A percentile compares a stretch with the other conserved stretches of the same genome.
These are phyloP conservation scores for Stenoptilia bipunctidactyla DNA, from an alignment of 2,888 invertebrate genomes.

Conservation along the genomic window DNA sequence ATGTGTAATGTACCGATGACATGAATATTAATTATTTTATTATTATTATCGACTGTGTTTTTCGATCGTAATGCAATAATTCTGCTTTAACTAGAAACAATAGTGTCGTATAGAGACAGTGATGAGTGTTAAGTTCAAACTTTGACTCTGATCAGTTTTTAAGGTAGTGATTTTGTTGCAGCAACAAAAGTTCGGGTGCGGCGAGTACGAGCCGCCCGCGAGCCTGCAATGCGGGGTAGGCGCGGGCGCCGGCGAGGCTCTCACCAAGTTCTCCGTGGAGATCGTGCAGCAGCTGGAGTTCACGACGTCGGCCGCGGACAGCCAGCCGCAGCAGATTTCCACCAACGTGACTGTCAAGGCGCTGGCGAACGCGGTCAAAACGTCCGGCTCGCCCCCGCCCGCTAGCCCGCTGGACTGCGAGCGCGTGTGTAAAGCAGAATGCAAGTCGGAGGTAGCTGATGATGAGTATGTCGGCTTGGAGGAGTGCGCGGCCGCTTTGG, in stretches of 20 bases:
- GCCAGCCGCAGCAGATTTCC: slow-evolving; percentile 90
- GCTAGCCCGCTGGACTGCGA: slow-evolving; percentile 83
- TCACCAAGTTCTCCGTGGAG: slow-evolving; percentile 88
- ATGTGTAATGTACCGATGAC: background rate
- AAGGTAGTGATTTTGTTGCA: slow-evolving; percentile 48
- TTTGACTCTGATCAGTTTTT: too few species aligned
- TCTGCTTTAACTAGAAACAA: too few species aligned
- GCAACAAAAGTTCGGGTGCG: slow-evolving; percentile 88
- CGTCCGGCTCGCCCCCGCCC: slow-evolving; percentile 52
- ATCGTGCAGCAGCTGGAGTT: slow-evolving; percentile 93
- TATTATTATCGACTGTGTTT: too few species aligned
- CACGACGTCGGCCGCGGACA: slow-evolving; percentile 88
- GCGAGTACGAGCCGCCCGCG: slow-evolving; percentile 82
- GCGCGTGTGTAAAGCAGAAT: slow-evolving; percentile 83
- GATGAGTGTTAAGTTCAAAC: too few species aligned
- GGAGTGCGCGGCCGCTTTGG: slow-evolving; percentile 86
- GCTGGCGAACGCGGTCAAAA: slow-evolving; percentile 61
- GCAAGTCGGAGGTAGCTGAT: slow-evolving; percentile 84
- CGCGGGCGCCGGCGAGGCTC: slow-evolving; percentile 61
- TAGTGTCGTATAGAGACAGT: too few species aligned
- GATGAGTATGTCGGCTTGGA: slow-evolving; percentile 89
- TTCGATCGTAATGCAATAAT: too few species aligned
- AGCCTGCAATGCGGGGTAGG: slow-evolving; percentile 73
- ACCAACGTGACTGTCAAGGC: slow-evolving; percentile 92
- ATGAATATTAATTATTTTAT: too few species aligned